These are phyloP conservation scores for Sycophila sp. DNA, from an alignment of 1,140 invertebrate genomes.

Conservation along the genomic window DNA sequence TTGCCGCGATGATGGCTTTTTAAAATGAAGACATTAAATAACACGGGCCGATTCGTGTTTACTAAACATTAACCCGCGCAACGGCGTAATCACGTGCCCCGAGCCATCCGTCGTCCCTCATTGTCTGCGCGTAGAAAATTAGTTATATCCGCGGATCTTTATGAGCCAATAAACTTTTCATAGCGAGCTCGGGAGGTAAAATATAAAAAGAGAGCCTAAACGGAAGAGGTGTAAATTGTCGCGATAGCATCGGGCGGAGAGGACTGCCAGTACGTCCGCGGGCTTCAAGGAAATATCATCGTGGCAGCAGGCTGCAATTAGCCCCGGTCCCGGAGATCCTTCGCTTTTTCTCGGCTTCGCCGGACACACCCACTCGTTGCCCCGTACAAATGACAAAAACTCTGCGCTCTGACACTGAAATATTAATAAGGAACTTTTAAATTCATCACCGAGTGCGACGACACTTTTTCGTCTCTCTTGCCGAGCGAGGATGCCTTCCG, in stretches of 20 bases:
- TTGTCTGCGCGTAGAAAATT: constrained; percentile 13
- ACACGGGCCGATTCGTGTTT: background rate
- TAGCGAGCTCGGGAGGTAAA: background rate
- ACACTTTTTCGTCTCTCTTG: background rate
- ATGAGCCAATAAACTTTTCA: constrained; percentile 23
- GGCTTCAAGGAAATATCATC: background rate
- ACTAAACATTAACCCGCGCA: background rate
- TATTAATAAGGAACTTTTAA: constrained; percentile 57
- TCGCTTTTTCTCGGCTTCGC: background rate
- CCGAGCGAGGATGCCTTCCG: no score
- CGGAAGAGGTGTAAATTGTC: constrained; percentile 2
- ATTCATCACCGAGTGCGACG: constrained; percentile 48
- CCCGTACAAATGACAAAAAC: constrained; percentile 58
- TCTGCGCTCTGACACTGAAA: constrained; percentile 53
- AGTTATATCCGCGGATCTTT: constrained; percentile 28
- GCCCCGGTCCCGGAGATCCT: background rate
- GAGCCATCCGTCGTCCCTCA: background rate
- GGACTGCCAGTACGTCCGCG: background rate
- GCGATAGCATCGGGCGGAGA: background rate
- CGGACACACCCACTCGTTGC: constrained; percentile 44
- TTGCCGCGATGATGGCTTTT: background rate
- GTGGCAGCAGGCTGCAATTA: background rate
- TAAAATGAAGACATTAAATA: constrained; percentile 6
- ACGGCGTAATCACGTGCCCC: background rate
- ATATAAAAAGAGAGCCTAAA: background rate